A percentile compares a stretch with the other conserved stretches of the same genome.
Evolutionary conservation across 2,797 vertebrate genomes (phyloP).

Genomic region (Bradypodion pumilum): DNA sequence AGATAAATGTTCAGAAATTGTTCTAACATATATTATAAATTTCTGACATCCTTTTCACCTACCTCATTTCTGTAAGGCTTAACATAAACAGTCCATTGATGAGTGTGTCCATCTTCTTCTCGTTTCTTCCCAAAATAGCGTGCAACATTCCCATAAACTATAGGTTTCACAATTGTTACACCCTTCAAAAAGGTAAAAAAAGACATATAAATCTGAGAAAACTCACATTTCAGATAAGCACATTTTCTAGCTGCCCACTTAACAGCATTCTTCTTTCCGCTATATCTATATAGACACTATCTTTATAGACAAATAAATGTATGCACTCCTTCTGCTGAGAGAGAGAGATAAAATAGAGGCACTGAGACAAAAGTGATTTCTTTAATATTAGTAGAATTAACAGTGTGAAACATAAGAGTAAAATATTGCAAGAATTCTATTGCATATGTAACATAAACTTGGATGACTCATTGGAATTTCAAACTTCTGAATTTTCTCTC

Average conservation of each 20-base stretch:
- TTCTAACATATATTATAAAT: not conserved
- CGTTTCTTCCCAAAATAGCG: slow-evolving; percentile 97
- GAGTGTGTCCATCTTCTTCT: slow-evolving; percentile 96
- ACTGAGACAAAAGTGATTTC: not conserved
- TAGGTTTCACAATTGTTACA: slow-evolving; percentile 95
- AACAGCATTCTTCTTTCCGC: not conserved
- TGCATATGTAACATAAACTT: not conserved
- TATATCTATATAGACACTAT: too few species aligned
- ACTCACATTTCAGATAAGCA: not conserved
- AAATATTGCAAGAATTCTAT: not conserved
- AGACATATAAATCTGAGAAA: not conserved
- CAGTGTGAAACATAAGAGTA: not conserved
- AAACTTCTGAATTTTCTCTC: not conserved
- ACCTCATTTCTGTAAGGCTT: slow-evolving; percentile 98
- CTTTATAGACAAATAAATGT: not conserved
- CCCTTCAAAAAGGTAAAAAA: slow-evolving; percentile 76
- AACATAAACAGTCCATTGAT: slow-evolving; percentile 97
- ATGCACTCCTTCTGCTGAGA: not conserved
- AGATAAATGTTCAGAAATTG: not conserved
- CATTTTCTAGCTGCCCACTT: not conserved
- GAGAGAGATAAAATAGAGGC: not conserved
- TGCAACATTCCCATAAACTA: slow-evolving; percentile 96
- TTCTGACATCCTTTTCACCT: not conserved
- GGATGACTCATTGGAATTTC: not conserved
- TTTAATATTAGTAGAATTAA: not conserved